Evolutionary conservation across 1,140 invertebrate species (phyloP).

Genomic region (Coptotermes formosanus): DNA sequence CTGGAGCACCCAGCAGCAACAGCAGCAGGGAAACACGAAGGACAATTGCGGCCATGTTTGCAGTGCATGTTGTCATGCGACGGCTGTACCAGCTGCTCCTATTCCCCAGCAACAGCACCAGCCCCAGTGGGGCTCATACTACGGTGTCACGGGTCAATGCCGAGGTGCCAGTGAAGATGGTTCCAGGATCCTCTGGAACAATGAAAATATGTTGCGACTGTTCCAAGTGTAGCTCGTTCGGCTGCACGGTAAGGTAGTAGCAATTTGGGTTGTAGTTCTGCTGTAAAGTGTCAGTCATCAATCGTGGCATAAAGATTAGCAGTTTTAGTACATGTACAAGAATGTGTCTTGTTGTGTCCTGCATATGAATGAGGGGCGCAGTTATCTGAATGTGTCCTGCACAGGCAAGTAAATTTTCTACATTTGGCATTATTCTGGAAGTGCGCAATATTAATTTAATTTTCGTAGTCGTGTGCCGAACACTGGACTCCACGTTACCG

Average conservation of each 20-base stretch:
- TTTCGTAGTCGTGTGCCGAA: too few species aligned
- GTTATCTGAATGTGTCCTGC: neutral
- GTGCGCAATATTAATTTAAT: neutral
- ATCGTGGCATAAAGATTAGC: neutral
- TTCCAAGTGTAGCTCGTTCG: slow-evolving; percentile 35
- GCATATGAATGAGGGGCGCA: neutral
- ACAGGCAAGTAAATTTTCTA: neutral
- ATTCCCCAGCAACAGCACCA: slow-evolving; percentile 20
- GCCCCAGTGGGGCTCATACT: slow-evolving; percentile 35
- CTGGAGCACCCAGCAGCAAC: neutral
- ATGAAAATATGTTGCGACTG: slow-evolving; percentile 36
- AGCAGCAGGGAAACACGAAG: neutral
- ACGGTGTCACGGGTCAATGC: slow-evolving; percentile 25
- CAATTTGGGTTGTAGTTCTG: neutral
- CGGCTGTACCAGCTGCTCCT: neutral
- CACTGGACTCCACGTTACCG: too few species aligned
- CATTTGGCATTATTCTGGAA: neutral
- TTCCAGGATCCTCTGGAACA: slow-evolving; percentile 37
- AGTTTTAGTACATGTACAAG: neutral
- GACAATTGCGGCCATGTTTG: neutral
- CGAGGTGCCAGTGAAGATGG: slow-evolving; percentile 34
- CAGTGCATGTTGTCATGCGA: slow-evolving; percentile 13
- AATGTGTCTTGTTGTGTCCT: neutral
- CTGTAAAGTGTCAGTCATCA: neutral
- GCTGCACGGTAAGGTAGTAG: neutral